Evolutionary conservation across 2,113 vertebrate genomes (phyloP).

Genomic region (Triplophysa dalaica): DNA sequence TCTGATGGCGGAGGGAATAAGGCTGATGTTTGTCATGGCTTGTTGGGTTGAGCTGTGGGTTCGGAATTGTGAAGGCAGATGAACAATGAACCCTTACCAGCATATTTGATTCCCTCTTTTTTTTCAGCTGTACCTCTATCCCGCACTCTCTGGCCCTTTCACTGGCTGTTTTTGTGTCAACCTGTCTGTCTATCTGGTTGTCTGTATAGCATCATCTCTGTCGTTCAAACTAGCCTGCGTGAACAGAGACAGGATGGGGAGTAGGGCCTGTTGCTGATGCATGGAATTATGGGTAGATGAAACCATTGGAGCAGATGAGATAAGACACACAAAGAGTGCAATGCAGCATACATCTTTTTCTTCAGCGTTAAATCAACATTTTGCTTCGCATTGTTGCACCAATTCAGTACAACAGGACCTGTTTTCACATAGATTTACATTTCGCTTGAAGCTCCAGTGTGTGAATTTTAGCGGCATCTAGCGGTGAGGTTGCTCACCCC

Average conservation of each 20-base stretch:
- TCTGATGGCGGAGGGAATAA: slow-evolving; percentile 6
- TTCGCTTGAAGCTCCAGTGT: no score
- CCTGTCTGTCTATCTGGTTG: not conserved
- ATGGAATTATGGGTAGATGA: slow-evolving; percentile 43
- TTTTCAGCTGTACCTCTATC: slow-evolving; percentile 3
- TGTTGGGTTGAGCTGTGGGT: slow-evolving; percentile 28
- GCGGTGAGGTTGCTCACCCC: no score
- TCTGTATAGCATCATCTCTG: not conserved
- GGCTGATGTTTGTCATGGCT: slow-evolving; percentile 37
- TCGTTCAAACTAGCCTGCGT: slow-evolving; percentile 24
- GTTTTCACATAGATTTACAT: not conserved
- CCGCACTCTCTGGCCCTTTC: not conserved
- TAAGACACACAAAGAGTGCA: slow-evolving; percentile 55
- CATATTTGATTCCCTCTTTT: not conserved
- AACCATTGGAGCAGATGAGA: slow-evolving; percentile 30
- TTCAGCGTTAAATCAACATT: slow-evolving; percentile 48
- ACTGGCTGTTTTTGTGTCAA: slow-evolving; percentile 8
- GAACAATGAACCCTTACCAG: slow-evolving; percentile 50
- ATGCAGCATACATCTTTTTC: slow-evolving; percentile 50
- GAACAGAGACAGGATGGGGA: slow-evolving; percentile 35
- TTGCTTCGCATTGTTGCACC: slow-evolving; percentile 19
- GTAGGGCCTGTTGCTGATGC: slow-evolving; percentile 42
- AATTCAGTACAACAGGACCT: slow-evolving; percentile 9
- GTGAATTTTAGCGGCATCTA: no score
- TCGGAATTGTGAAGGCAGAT: slow-evolving; percentile 12